Evolutionary conservation across 2,113 vertebrate species (phyloP).

Genomic region (Bubalus kerabau): DNA sequence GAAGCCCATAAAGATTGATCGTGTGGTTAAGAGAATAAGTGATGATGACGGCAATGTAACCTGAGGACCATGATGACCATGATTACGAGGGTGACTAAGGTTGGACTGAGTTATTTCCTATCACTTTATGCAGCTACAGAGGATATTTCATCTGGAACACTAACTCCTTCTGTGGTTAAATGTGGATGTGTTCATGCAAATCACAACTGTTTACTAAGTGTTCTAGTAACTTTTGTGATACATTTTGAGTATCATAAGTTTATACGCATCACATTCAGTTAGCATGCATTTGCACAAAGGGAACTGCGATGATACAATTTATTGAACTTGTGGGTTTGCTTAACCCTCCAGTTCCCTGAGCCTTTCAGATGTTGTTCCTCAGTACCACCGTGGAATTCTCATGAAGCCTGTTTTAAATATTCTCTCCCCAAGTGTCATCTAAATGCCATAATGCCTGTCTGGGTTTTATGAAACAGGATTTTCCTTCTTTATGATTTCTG

Average conservation of each 20-base stretch:
- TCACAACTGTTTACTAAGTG: not conserved
- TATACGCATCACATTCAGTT: not conserved
- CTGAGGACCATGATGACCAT: not conserved
- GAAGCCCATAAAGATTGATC: not conserved
- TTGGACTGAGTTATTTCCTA: not conserved
- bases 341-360: not conserved
- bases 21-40: not conserved
- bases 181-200: not conserved
- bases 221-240: not conserved
- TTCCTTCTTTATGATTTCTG: not conserved
- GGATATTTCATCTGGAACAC: not conserved
- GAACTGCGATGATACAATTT: not conserved
- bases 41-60: fast-evolving
- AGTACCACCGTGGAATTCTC: not conserved
- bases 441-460: not conserved
- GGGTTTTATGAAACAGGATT: not conserved
- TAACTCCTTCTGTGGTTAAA: not conserved
- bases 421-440: not conserved
- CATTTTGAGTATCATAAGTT: not conserved
- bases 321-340: not conserved
- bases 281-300: not conserved
- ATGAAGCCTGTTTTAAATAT: not conserved
- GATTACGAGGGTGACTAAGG: not conserved
- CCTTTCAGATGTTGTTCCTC: not conserved
- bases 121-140: not conserved